phyloP scores from a whole-genome alignment of 1,140 invertebrate genomes.

The Apis laboriosa region DNA sequence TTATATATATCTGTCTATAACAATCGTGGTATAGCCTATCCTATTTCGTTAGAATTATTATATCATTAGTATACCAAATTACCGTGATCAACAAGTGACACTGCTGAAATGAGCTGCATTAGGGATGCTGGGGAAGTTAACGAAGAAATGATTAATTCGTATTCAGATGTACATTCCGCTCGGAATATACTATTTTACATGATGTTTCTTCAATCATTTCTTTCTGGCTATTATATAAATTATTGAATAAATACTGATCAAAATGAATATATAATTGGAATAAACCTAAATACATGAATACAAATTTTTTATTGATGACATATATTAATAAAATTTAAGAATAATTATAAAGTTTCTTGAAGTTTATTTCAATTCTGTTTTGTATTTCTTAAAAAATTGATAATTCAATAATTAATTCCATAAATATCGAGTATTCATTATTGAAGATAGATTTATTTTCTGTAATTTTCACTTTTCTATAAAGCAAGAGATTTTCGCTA shows the following conservation, averaged over 20 bases:
- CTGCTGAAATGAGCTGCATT: not conserved
- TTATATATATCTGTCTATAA: not conserved
- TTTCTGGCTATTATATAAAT: not conserved
- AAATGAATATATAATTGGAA: not conserved
- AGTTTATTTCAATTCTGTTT: no score
- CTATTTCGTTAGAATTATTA: not conserved
- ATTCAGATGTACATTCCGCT: not conserved
- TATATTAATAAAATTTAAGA: no score
- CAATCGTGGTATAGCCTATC: not conserved
- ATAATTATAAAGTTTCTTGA: no score
- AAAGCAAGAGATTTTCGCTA: no score
- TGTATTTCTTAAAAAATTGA: no score
- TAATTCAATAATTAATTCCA: no score
- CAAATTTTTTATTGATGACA: not conserved
- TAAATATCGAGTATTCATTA: no score
- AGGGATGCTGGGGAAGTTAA: not conserved
- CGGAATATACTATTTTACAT: not conserved
- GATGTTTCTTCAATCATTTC: not conserved
- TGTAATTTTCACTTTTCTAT: no score
- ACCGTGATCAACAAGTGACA: slow-evolving; percentile 1
- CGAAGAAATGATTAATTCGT: not conserved
- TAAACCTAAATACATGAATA: not conserved
- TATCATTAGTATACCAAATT: not conserved
- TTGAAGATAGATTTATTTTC: no score
- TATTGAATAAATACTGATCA: not conserved